Percentiles rank a stretch among this genome's conserved stretches.
These are phyloP conservation scores for Labeo rohita DNA, from an alignment of 2,113 vertebrate genomes.

Conservation along the genomic window DNA sequence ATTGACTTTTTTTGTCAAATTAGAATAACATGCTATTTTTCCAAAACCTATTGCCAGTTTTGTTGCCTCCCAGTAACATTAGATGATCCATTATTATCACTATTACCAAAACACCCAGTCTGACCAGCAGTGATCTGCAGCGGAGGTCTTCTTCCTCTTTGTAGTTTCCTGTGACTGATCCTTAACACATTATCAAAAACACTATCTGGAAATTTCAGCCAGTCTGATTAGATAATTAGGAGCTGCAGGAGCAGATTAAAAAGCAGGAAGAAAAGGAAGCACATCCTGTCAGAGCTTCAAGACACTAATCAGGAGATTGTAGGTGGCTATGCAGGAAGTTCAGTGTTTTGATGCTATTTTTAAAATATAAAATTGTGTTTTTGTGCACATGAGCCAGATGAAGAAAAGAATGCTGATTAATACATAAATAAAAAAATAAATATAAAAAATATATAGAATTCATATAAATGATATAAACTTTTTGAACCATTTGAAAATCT, in stretches of 20 bases:
- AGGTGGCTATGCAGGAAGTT: background rate
- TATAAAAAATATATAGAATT: too few species aligned
- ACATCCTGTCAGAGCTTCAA: constrained; percentile 15
- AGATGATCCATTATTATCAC: background rate
- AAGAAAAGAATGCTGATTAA: too few species aligned
- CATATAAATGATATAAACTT: too few species aligned
- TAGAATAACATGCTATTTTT: background rate
- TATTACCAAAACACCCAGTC: background rate
- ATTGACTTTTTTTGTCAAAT: background rate
- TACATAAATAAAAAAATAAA: too few species aligned
- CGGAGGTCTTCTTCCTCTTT: background rate
- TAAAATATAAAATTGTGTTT: too few species aligned
- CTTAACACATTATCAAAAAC: background rate
- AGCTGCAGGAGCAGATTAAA: constrained; percentile 4
- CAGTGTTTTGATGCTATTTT: background rate
- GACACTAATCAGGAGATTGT: background rate
- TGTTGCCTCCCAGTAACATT: background rate
- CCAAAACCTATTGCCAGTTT: background rate
- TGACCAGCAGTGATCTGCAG: background rate
- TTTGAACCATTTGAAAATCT: too few species aligned
- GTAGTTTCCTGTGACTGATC: constrained; percentile 5
- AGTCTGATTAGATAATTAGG: constrained; percentile 10
- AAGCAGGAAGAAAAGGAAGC: constrained; percentile 24
- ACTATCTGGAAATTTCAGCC: background rate
- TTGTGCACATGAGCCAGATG: too few species aligned